These are phyloP conservation scores for Matsumyia berberina DNA, from an alignment of 2,888 invertebrate species.

Conservation along the genomic window DNA sequence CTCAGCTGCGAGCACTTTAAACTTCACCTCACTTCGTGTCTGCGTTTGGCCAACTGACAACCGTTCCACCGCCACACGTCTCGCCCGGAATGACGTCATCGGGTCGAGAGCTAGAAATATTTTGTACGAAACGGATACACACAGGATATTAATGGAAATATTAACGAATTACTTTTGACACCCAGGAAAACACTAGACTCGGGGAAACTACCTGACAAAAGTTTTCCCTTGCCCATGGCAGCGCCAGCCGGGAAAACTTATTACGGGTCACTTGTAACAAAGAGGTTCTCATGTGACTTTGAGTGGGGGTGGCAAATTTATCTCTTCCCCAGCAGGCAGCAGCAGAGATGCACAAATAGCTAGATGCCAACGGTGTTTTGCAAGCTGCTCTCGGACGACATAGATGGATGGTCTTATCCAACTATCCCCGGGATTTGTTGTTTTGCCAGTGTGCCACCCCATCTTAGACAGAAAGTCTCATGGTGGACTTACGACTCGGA, in stretches of 20 bases:
- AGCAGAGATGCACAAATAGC: slow-evolving; percentile 16
- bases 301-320: slow-evolving; percentile 37
- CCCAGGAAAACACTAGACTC: slow-evolving; percentile 40
- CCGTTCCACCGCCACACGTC: not conserved
- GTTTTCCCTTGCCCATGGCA: slow-evolving; percentile 28
- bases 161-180: slow-evolving; percentile 70
- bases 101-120: too few species aligned
- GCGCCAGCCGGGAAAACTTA: slow-evolving; percentile 20
- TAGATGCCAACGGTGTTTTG: slow-evolving; percentile 43
- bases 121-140: not conserved
- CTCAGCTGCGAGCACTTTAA: slow-evolving; percentile 51
- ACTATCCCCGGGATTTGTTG: slow-evolving; percentile 45
- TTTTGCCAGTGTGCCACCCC: not conserved
- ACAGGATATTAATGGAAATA: slow-evolving; percentile 69
- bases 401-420: slow-evolving; percentile 56
- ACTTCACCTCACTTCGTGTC: slow-evolving; percentile 36
- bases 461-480: slow-evolving; percentile 5
- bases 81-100: slow-evolving; percentile 25
- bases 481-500: slow-evolving; percentile 4
- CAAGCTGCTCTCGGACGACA: slow-evolving; percentile 38
- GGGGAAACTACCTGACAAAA: slow-evolving; percentile 39
- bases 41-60: slow-evolving; percentile 16
- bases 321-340: slow-evolving; percentile 12
- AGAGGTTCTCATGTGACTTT: slow-evolving; percentile 29
- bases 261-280: slow-evolving; percentile 57